Conservation (phyloP, 2,797 vertebrate genomes). For the Nannoperca obscura region DNA sequence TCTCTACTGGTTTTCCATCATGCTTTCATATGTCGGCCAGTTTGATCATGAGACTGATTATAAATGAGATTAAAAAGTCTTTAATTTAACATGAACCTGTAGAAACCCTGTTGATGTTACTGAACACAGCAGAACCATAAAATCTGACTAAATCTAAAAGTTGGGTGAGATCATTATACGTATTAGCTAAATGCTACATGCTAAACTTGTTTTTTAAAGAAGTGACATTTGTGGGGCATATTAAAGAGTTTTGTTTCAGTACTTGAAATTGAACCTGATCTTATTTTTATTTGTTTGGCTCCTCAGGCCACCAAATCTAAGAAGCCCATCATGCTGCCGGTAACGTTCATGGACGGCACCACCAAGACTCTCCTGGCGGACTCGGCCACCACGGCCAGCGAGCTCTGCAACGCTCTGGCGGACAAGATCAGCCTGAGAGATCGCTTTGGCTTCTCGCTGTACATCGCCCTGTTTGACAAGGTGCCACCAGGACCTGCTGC, state of each 20-base stretch:
- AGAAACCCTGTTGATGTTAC: not conserved
- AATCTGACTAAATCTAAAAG: not conserved
- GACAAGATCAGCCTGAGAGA: slow-evolving; percentile 95
- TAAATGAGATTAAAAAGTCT: not conserved
- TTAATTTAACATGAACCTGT: not conserved
- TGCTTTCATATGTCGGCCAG: not conserved
- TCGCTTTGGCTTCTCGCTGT: slow-evolving; percentile 96
- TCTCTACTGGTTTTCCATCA: not conserved
- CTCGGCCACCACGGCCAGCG: slow-evolving; percentile 94
- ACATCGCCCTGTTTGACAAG: slow-evolving; percentile 98
- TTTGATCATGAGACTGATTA: not conserved
- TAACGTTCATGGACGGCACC: slow-evolving; percentile 98
- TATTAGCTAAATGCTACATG: not conserved
- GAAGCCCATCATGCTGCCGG: slow-evolving; percentile 97
- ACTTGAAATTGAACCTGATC: not conserved
- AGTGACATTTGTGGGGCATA: not conserved
- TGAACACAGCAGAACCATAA: not conserved
- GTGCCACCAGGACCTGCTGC: slow-evolving; percentile 71
- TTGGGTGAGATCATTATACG: no score
- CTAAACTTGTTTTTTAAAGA: not conserved
- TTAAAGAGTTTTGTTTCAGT: not conserved
- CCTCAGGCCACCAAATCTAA: slow-evolving; percentile 97
- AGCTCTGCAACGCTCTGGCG: slow-evolving; percentile 93
- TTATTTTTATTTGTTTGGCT: not conserved
- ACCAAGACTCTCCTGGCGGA: slow-evolving; percentile 96